Percentiles rank a stretch among this genome's conserved stretches.
These are phyloP conservation scores for Caenorhabditis angaria DNA, from an alignment of 2,888 invertebrate species.

Conservation along the genomic window DNA sequence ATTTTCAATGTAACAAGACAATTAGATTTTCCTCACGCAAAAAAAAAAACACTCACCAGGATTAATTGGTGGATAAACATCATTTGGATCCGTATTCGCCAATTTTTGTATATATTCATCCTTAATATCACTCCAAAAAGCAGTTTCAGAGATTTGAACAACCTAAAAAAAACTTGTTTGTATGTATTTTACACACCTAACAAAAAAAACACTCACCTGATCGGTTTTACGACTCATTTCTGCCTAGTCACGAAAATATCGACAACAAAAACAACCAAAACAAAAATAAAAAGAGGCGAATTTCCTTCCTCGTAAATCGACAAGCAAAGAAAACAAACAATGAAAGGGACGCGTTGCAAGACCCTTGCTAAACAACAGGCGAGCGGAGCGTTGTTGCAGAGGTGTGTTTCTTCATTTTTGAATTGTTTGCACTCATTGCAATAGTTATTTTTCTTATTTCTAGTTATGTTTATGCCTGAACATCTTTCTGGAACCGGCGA, in stretches of 20 bases:
- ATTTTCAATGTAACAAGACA: neutral
- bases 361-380: conserved; percentile 23
- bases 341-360: conserved; percentile 3
- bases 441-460: neutral
- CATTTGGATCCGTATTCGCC: conserved; percentile 54
- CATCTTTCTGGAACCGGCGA: conserved; percentile 54
- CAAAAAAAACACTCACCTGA: neutral
- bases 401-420: conserved; percentile 12
- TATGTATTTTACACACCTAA: neutral
- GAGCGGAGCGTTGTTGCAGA: conserved; percentile 5
- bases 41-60: conserved; percentile 54
- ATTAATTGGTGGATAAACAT: conserved; percentile 64
- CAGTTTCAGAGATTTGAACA: conserved; percentile 53
- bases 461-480: conserved; percentile 50
- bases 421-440: neutral
- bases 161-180: conserved; percentile 37
- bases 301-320: conserved; percentile 29
- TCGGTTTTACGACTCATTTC: neutral
- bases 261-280: neutral
- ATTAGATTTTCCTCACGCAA: neutral
- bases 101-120: conserved; percentile 59
- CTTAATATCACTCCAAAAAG: conserved; percentile 64
- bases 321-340: conserved; percentile 16
- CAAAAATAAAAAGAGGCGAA: conserved; percentile 8
- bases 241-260: neutral